Evolutionary conservation across 2,113 vertebrate species (phyloP).

Genomic region (Channa argus): DNA sequence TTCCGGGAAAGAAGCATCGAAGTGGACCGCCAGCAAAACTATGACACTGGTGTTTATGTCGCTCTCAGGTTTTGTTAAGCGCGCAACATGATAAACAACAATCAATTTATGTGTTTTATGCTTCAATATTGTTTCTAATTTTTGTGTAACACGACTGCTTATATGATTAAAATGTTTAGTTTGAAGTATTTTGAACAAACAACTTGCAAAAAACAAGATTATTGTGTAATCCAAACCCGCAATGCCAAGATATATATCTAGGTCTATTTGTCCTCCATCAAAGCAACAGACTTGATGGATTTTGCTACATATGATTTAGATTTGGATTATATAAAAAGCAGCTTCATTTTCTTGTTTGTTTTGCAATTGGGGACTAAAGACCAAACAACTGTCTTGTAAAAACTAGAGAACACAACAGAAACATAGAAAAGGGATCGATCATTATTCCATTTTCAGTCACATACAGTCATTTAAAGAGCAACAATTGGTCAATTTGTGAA

Average conservation of each 20-base stretch:
- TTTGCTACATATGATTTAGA: neutral
- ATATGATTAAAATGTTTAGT: too few relatives aligned
- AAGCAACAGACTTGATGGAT: neutral
- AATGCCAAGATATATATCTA: neutral
- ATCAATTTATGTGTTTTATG: too few relatives aligned
- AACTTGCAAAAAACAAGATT: neutral
- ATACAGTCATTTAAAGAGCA: neutral
- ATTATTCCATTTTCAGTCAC: neutral
- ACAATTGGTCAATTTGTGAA: neutral
- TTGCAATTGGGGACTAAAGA: neutral
- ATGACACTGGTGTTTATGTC: neutral
- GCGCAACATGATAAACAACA: too few relatives aligned
- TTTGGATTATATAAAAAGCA: neutral
- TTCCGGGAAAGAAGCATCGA: conserved; percentile 41
- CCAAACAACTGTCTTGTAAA: neutral
- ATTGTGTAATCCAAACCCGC: neutral
- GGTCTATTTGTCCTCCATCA: neutral
- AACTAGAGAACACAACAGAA: too few relatives aligned
- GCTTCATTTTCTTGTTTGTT: neutral
- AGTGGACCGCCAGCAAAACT: neutral
- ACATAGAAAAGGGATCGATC: neutral
- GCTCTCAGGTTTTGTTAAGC: too few relatives aligned
- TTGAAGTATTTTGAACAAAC: too few relatives aligned
- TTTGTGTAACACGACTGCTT: neutral
- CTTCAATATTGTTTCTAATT: neutral